Evolutionary conservation across 1,140 invertebrate species (phyloP), one percentile per base, ranked within the genome.

Genomic region (Drosophila watanabei): DNA sequence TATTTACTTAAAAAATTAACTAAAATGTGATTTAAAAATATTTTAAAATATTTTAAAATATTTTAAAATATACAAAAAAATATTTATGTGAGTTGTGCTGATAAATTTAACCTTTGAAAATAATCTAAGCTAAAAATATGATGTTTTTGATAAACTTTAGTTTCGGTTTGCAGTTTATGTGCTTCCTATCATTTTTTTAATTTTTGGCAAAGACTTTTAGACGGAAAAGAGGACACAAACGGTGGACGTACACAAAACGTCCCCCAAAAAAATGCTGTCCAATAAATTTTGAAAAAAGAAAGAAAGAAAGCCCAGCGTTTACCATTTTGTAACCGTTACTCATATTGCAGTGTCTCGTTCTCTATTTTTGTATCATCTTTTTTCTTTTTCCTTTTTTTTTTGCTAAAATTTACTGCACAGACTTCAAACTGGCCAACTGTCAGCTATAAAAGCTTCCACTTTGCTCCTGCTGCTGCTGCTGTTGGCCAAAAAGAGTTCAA

Each of bases 401-500:
- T 48, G 7, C 18, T 24, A 71, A 39, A 84, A 84, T 85, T 84
- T 80, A 85, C 81, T 84, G 66, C 70, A 46, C 35, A 60, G 80
- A 63, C 61, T 64, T 78, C 59, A 58, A 76, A 75, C 71, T 63
- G 72, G 61, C 35, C 48, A 75, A 75, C 70, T 75, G 70, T 54
- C 69, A 60, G 82, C 77, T 64, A 77, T 81, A 86, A 81, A 85
- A 77, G 49, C 66, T 49, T 75, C 78, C 82, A 83, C 46, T 68
- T 65, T 66, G 63, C 63, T 45, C 30, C 39, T 33, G 30, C n/a
- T 24, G 13, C 14, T 16, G 24, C 24, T 49, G 48, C 24, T 46
- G 11, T 16, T 24, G 52, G 33, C 16, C 18, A 35, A 16, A 56
- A 56, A 56, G 48, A 52, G 65, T 58, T 37, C 35, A 41, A 56